Base-by-base conservation (phyloP, 92 coral and sea anemone genomes). In the Porites cylindrica region DNA sequence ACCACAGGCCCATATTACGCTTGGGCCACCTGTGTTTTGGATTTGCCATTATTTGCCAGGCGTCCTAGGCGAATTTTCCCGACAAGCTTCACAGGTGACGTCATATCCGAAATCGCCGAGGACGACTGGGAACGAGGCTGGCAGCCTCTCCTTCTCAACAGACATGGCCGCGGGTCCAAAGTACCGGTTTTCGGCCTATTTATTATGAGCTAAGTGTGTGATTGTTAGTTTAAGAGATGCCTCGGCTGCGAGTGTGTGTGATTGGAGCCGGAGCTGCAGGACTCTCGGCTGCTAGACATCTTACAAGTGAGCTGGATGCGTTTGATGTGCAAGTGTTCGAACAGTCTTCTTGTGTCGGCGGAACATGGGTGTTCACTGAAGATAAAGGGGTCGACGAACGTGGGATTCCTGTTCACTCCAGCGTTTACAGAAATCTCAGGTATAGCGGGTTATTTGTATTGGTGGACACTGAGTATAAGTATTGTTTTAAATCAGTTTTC, bases 241-340 rank as follows among this genome's bases (percentile, higher is more conserved):
- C 65, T 51, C 83, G 82, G 86, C 52, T 84, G 2, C 92, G 91
- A 6, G 96, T 93, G 8, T 93, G 94, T 52, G 90, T 93, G 67
- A 91, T 93, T 8, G 96, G 96, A 19, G 96, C 94, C 17, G 96
- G 96, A 19, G 96, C 89, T 13, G 96, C 94, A 9, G 96, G 96
- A 0, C 81, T 93, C 17, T 82, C 92, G 59, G 80, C 86, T 19
- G 90, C 88, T 24, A 77, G 94, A 85, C 90, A 91, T 51, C 75
- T 93, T 12, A 85, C 85, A 10, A 90, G 73, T 32, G 73, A 93
- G 52, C 88, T 92, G 13, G 86, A 78, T 70, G 72, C 82, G 1
- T 90, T 85, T 59, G 76, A 79, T 29, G 77, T 87, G 8, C 75
- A 77, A 0, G 78, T 91, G 38, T 94, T 88, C 71, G 96, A 94